Percentiles rank a stretch among this genome's conserved stretches.
Evolutionary conservation across 2,113 vertebrate genomes (phyloP).

Genomic region (Garra rufa): DNA sequence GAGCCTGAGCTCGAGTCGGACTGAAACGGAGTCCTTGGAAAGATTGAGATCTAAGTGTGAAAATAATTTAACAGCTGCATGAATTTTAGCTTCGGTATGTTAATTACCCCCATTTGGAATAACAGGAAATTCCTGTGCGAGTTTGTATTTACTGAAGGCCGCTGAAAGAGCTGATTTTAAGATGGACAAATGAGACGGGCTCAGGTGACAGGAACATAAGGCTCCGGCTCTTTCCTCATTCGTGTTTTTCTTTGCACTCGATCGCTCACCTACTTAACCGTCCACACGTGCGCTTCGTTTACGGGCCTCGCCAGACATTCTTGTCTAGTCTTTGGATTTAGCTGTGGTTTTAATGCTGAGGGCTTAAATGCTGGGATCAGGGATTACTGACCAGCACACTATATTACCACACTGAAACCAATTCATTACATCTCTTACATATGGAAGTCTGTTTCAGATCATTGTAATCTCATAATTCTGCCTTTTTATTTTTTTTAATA

Average conservation of each 20-base stretch:
- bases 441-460: neutral
- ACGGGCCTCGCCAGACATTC: constrained; percentile 27
- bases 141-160: constrained; percentile 41
- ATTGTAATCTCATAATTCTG: too few relatives aligned
- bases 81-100: constrained; percentile 50
- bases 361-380: constrained; percentile 35
- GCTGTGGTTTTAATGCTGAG: constrained; percentile 37
- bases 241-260: constrained; percentile 36
- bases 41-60: constrained; percentile 43
- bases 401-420: too few relatives aligned
- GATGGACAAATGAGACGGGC: neutral
- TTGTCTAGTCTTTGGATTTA: constrained; percentile 24
- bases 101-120: constrained; percentile 58
- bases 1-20: neutral
- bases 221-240: constrained; percentile 32
- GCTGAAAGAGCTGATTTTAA: constrained; percentile 13
- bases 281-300: constrained; percentile 46
- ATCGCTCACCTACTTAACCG: neutral
- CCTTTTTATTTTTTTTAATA: too few relatives aligned
- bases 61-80: constrained; percentile 50
- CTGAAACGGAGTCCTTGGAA: constrained; percentile 32
- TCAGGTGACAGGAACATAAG: constrained; percentile 45
- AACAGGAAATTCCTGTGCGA: constrained; percentile 54
- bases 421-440: neutral
- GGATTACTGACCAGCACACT: neutral